Base-by-base conservation (phyloP, 2,888 invertebrate species). In the Melikaiella ostensackeni region DNA sequence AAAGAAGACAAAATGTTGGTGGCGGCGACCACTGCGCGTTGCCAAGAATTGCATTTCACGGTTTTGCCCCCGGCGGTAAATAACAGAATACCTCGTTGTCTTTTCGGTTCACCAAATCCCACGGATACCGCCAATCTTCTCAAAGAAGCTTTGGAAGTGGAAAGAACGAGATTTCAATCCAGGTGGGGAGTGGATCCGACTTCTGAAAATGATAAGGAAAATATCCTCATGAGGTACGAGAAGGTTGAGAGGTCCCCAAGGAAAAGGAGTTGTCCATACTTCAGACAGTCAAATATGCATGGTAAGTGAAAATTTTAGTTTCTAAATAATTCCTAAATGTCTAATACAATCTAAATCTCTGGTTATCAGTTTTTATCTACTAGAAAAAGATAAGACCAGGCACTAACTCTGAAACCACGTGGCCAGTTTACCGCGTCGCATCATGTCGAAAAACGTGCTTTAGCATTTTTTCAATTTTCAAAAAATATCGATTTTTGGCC, bases 51-150 rank as follows among this genome's bases (percentile, higher is more conserved):
- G 84, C 89, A 89, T 75, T 89, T 89, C 78, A 86, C 87, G 63
- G 88, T 88, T 82, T 79, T 90, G 76, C 83, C 89, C 63, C 73
- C 86, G 79, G 85, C 85, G 79, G 86, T 87, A 83, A 88, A 87
- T 82, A 83, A 85, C 64, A 88, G 89, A 62, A 90, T 90, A 75
- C 90, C 91, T 76, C 88, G 90, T 74, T 95, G 95, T 86, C 89
- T 95, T 4, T 95, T 95, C 84, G 95, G 95, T 11, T 92, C 92
- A 1, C 93, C 94, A 16, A 93, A 94, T 84, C 89, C 93, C 6
- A 93, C 93, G 35, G 94, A 94, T 76, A 94, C 94, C 6, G 92
- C 92, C 75, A 92, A 93, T 55, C 88, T 95, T 84, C 92, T 94
- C 82, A 93, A 94, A 50, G 94, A 95, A 78, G 94, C 94, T 81